Evolutionary conservation across 2,113 vertebrate species (phyloP).

Genomic region (Anhinga anhinga): DNA sequence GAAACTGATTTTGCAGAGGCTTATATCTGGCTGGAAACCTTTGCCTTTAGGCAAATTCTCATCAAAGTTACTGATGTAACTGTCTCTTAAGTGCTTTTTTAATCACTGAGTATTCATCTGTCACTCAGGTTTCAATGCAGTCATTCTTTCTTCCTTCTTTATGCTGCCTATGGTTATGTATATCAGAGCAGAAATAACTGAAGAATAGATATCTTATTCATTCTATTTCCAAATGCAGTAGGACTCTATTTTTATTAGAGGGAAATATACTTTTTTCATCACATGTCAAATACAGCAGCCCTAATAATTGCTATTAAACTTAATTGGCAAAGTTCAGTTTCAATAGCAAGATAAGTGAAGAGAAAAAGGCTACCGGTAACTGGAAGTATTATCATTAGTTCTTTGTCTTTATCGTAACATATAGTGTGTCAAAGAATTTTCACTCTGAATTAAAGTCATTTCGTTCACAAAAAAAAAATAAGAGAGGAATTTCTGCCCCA

Average conservation of each 20-base stretch:
- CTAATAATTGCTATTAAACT: background rate
- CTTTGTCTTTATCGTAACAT: background rate
- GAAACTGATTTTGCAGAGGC: background rate
- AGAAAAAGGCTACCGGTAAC: background rate
- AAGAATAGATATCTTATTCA: conserved; percentile 68
- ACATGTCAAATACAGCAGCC: background rate
- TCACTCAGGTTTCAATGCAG: conserved; percentile 65
- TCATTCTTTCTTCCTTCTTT: conserved; percentile 54
- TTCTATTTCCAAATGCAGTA: conserved; percentile 60
- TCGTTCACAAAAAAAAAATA: background rate
- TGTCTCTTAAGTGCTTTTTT: conserved; percentile 45
- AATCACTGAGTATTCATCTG: conserved; percentile 54
- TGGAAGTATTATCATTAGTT: background rate
- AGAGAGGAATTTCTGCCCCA: background rate
- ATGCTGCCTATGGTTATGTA: conserved; percentile 66
- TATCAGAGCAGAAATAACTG: conserved; percentile 68
- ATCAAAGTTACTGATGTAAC: conserved; percentile 30
- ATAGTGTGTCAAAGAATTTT: background rate
- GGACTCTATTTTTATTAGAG: conserved; percentile 62
- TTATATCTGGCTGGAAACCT: conserved; percentile 30
- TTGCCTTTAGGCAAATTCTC: conserved; percentile 30
- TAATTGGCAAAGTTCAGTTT: conserved; percentile 31
- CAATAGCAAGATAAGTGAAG: background rate
- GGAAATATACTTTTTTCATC: conserved; percentile 36
- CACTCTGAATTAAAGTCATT: background rate